These are phyloP conservation scores for Andrena bicolor DNA, from an alignment of 2,888 invertebrate genomes.

Conservation along the genomic window DNA sequence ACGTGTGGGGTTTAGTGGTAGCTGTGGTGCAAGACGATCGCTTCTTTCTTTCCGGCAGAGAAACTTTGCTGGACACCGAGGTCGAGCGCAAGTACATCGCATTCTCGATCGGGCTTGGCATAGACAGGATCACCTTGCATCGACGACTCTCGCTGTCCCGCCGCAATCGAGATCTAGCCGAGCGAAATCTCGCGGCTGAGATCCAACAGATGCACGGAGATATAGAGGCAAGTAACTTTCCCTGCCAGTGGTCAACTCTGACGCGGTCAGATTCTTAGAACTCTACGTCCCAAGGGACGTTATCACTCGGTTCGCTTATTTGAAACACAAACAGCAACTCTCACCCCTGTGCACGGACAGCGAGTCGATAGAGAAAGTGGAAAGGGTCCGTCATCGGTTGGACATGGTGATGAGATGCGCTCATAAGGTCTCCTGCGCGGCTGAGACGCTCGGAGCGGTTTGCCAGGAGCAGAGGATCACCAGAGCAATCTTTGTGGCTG, in stretches of 20 bases:
- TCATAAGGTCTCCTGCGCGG: constrained; percentile 79
- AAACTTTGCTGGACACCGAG: constrained; percentile 76
- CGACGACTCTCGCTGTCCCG: constrained; percentile 76
- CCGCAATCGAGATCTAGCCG: constrained; percentile 82
- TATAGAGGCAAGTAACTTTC: constrained; percentile 77
- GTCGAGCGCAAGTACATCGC: constrained; percentile 81
- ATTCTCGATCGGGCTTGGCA: constrained; percentile 80
- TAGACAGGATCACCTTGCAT: constrained; percentile 80
- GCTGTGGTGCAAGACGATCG: no score
- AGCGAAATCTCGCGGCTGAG: constrained; percentile 79
- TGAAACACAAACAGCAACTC: constrained; percentile 75
- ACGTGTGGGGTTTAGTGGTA: no score
- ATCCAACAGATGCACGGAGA: constrained; percentile 79
- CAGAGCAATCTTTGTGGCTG: constrained; percentile 78
- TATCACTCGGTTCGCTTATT: constrained; percentile 19
- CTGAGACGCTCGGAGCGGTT: constrained; percentile 82
- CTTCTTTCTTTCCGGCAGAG: constrained; percentile 73
- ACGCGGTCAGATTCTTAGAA: no score
- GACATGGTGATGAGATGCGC: constrained; percentile 81
- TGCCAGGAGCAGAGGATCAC: constrained; percentile 82
- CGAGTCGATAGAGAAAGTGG: constrained; percentile 82
- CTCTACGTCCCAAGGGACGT: neutral
- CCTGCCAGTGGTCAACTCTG: no score
- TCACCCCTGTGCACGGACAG: constrained; percentile 81
- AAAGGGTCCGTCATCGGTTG: constrained; percentile 79